Conservation (phyloP, 2,113 vertebrate species). For the Podarcis cretensis region DNA sequence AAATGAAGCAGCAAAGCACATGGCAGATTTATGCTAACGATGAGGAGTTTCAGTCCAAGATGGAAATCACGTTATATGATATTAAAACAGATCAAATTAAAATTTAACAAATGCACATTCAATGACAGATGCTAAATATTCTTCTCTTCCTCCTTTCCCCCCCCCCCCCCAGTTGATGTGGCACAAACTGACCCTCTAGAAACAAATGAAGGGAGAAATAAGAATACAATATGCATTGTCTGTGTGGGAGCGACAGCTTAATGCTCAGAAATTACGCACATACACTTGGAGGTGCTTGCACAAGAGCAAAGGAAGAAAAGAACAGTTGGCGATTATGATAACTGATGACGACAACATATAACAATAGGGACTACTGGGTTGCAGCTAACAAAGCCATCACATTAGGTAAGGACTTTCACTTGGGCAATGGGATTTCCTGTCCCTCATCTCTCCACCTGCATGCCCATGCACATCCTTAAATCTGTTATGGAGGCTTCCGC, state of each 20-base stretch:
- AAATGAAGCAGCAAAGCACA: constrained; percentile 53
- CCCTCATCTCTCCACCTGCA: no score
- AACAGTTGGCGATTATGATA: no score
- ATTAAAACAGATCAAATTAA: constrained; percentile 74
- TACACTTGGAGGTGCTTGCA: no score
- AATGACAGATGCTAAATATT: constrained; percentile 32
- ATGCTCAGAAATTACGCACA: neutral
- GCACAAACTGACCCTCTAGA: neutral
- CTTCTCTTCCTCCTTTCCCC: neutral
- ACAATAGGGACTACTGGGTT: no score
- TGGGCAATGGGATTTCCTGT: no score
- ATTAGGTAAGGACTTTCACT: no score
- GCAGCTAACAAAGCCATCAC: no score
- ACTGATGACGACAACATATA: no score
- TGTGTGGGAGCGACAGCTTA: neutral
- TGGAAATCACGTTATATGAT: constrained; percentile 59
- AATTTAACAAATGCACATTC: constrained; percentile 61
- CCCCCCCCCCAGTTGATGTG: neutral
- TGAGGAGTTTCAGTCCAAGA: constrained; percentile 52
- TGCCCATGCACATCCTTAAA: no score
- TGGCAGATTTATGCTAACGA: constrained; percentile 66
- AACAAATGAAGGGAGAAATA: neutral
- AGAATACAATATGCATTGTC: neutral
- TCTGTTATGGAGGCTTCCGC: no score
- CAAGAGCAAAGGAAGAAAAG: neutral